These are phyloP conservation scores for Sardina pilchardus DNA, from an alignment of 2,113 vertebrate genomes.

Conservation along the genomic window DNA sequence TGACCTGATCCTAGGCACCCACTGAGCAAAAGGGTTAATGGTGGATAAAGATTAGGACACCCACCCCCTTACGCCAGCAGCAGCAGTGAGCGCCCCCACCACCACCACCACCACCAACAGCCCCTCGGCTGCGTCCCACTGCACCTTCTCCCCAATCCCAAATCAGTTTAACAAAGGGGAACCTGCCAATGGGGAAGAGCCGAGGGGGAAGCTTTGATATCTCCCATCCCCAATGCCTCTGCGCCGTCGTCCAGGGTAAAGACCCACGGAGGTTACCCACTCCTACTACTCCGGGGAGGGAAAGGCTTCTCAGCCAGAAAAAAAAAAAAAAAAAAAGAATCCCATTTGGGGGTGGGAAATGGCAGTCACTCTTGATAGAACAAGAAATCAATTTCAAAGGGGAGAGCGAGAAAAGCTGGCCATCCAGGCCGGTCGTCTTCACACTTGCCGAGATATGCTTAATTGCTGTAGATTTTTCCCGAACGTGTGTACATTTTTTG, in stretches of 20 bases:
- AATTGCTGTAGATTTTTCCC: conserved; percentile 67
- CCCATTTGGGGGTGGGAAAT: conserved; percentile 67
- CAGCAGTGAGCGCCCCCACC: no score
- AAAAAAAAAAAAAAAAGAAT: conserved; percentile 46
- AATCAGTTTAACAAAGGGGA: conserved; percentile 69
- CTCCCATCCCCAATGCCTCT: conserved; percentile 29
- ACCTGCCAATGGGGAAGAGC: conserved; percentile 66
- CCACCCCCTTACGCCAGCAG: conserved; percentile 60
- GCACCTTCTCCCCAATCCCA: conserved; percentile 68
- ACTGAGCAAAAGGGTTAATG: conserved; percentile 75
- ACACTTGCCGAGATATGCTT: conserved; percentile 64
- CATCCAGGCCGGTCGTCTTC: conserved; percentile 55
- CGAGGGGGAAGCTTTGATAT: conserved; percentile 71
- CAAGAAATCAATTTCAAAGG: conserved; percentile 75
- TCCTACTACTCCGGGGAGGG: conserved; percentile 57
- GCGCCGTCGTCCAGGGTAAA: conserved; percentile 70
- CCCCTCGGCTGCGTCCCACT: conserved; percentile 25
- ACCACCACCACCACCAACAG: not conserved
- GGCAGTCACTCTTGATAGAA: conserved; percentile 70
- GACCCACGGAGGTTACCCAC: conserved; percentile 62
- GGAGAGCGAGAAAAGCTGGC: conserved; percentile 63
- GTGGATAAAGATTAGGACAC: conserved; percentile 77
- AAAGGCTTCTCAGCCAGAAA: conserved; percentile 38
- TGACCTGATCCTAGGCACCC: conserved; percentile 77
- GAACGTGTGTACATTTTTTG: conserved; percentile 52